A percentile compares a stretch with the other conserved stretches of the same genome.
phyloP scores from a whole-genome alignment of 1,140 invertebrate species.

The Drosophila sechellia region DNA sequence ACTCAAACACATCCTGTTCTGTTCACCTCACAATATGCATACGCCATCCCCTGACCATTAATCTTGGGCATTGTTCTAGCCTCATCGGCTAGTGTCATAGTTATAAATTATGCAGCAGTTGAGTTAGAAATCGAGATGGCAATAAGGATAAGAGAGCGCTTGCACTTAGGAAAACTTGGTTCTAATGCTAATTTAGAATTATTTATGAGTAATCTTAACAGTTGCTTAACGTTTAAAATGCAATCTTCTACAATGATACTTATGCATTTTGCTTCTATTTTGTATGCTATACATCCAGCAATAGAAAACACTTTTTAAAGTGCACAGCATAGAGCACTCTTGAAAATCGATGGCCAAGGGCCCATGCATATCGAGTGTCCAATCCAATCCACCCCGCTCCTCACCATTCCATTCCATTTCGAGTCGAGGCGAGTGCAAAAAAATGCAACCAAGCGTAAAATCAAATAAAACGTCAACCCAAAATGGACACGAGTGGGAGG shows the following conservation, averaged over 20 bases:
- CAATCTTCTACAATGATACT: not conserved
- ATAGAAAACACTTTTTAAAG: not conserved
- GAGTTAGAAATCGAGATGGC: slow-evolving; percentile 47
- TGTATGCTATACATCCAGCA: not conserved
- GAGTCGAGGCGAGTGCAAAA: slow-evolving; percentile 61
- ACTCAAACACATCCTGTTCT: slow-evolving; percentile 52
- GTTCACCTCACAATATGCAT: slow-evolving; percentile 24
- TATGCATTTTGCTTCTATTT: not conserved
- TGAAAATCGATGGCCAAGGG: slow-evolving; percentile 72
- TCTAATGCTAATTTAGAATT: not conserved
- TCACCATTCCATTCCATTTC: slow-evolving; percentile 13
- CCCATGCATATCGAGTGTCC: slow-evolving; percentile 70
- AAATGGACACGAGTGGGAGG: slow-evolving; percentile 45
- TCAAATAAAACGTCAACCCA: slow-evolving; percentile 80
- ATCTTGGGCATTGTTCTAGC: slow-evolving; percentile 72
- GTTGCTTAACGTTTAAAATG: not conserved
- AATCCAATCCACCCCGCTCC: slow-evolving; percentile 3
- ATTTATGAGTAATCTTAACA: not conserved
- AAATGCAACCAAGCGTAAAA: slow-evolving; percentile 78
- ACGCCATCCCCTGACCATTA: slow-evolving; percentile 54
- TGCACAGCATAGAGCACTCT: slow-evolving; percentile 32
- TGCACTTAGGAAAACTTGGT: slow-evolving; percentile 8
- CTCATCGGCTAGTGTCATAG: slow-evolving; percentile 54
- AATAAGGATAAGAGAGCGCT: slow-evolving; percentile 16
- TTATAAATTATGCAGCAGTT: slow-evolving; percentile 75